Conservation (phyloP, 2,888 invertebrate species). For the Atethmia centrago region DNA sequence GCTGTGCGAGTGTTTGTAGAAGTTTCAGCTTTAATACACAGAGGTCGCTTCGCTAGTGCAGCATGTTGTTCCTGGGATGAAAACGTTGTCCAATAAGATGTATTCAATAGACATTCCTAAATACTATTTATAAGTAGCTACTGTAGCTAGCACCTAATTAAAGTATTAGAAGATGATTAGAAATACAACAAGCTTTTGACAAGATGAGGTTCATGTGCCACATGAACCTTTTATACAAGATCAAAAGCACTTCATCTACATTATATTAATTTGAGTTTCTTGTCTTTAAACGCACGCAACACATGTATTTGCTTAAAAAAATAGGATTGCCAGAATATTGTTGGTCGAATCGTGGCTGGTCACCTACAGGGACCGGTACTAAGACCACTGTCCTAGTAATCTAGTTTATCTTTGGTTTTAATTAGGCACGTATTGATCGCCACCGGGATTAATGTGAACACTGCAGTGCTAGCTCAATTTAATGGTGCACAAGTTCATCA, state of each 20-base stretch:
- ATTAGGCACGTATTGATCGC: not conserved
- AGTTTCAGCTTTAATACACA: slow-evolving; percentile 24
- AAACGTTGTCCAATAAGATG: not conserved
- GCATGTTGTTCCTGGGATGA: not conserved
- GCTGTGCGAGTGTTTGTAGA: slow-evolving; percentile 9
- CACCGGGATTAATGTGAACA: not conserved
- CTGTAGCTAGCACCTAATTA: too few relatives aligned
- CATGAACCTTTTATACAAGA: not conserved
- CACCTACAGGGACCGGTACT: slow-evolving; percentile 11
- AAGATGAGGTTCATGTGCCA: not conserved
- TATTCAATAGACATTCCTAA: not conserved
- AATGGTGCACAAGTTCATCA: not conserved
- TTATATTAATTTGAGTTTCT: not conserved
- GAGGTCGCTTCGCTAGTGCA: slow-evolving; percentile 34
- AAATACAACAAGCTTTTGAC: slow-evolving; percentile 16
- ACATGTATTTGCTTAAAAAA: not conserved
- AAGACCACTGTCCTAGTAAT: not conserved
- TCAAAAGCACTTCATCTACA: not conserved
- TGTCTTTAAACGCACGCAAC: not conserved
- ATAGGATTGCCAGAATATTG: not conserved
- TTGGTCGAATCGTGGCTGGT: not conserved
- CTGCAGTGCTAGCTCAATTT: not conserved
- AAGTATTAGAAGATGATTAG: not conserved
- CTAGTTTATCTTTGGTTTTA: not conserved
- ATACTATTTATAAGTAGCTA: too few relatives aligned